Evolutionary conservation across 2,113 vertebrate species (phyloP).

Genomic region (Xiphophorus maculatus): DNA sequence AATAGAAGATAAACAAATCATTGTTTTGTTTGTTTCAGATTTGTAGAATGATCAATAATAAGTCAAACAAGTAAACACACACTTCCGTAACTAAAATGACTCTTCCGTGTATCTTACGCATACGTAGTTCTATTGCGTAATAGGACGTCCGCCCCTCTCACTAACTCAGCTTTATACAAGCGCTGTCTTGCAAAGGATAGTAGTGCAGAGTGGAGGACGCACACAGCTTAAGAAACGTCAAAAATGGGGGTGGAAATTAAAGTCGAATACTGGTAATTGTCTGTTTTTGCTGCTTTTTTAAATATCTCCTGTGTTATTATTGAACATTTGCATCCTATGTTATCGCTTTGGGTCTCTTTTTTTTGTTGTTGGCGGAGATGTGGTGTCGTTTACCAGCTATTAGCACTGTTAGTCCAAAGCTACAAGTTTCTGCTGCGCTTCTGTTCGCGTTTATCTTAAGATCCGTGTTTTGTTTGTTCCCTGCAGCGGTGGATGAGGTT

Average conservation of each 20-base stretch:
- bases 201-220: accelerated
- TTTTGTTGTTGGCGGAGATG: too few species aligned
- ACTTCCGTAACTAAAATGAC: too few species aligned
- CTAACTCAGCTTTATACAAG: not conserved
- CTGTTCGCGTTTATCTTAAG: not conserved
- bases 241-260: conserved; percentile 64
- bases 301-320: accelerated
- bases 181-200: not conserved
- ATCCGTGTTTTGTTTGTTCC: accelerated
- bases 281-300: not conserved
- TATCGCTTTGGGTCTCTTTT: not conserved
- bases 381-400: not conserved
- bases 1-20: too few species aligned
- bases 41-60: too few species aligned
- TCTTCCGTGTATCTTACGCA: not conserved
- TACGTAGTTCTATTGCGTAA: not conserved
- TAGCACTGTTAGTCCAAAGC: conserved; percentile 21
- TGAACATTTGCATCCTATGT: not conserved
- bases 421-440: not conserved
- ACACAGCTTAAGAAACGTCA: accelerated
- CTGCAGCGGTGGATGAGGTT: conserved; percentile 89
- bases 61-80: too few species aligned
- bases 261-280: conserved; percentile 80
- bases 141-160: conserved; percentile 6
- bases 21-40: too few species aligned